These are phyloP conservation scores for Pogonophryne albipinna DNA, from an alignment of 2,797 vertebrate species.

Conservation along the genomic window DNA sequence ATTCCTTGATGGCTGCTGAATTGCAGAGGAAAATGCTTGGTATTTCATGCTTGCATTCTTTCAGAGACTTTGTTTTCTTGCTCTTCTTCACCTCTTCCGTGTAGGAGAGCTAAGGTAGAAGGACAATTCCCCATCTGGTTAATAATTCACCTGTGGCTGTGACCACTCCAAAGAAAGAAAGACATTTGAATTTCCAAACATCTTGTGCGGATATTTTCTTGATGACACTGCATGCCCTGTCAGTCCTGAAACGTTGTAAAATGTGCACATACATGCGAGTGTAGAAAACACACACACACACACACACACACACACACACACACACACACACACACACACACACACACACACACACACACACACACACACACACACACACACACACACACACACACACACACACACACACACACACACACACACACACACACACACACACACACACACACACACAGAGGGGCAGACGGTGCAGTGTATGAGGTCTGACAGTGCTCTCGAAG, in stretches of 20 bases:
- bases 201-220: conserved; percentile 39
- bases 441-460: conserved; percentile 11
- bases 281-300: conserved; percentile 2
- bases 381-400: conserved; percentile 4
- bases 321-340: too few relatives aligned
- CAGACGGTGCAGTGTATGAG: conserved; percentile 64
- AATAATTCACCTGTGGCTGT: conserved; percentile 77
- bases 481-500: conserved; percentile 73
- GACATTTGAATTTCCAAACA: conserved; percentile 26
- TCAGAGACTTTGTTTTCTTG: conserved; percentile 38
- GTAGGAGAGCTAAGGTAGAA: conserved; percentile 54
- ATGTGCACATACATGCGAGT: conserved; percentile 30
- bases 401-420: neutral
- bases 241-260: conserved; percentile 45
- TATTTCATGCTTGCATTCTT: conserved; percentile 59
- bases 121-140: conserved; percentile 54
- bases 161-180: conserved; percentile 37
- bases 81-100: conserved; percentile 46
- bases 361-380: too few relatives aligned
- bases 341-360: neutral
- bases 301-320: neutral
- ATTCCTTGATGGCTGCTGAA: conserved; percentile 50
- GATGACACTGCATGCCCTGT: conserved; percentile 56
- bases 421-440: neutral
- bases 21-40: conserved; percentile 54